Percentiles rank a stretch among this genome's conserved stretches.
phyloP scores from a whole-genome alignment of 1,140 invertebrate genomes.

The Drosophila triauraria region DNA sequence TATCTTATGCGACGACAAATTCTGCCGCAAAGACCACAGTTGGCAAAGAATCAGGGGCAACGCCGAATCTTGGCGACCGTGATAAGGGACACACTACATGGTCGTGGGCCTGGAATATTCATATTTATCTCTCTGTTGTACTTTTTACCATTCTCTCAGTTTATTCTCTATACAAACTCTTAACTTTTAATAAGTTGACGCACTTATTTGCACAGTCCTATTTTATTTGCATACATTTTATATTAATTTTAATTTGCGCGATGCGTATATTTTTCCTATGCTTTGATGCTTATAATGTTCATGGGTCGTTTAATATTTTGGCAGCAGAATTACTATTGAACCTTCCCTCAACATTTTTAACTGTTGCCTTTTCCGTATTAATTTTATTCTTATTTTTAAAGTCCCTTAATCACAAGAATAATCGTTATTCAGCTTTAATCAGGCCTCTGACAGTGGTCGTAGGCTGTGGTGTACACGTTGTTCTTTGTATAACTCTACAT shows the following conservation, averaged over 20 bases:
- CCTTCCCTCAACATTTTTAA: slow-evolving; percentile 92
- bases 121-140: slow-evolving; percentile 93
- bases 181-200: slow-evolving; percentile 92
- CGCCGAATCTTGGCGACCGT: slow-evolving; percentile 58
- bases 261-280: slow-evolving; percentile 94
- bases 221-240: slow-evolving; percentile 92
- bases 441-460: slow-evolving; percentile 91
- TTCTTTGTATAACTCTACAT: slow-evolving; percentile 92
- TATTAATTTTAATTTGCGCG: slow-evolving; percentile 92
- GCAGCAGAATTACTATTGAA: slow-evolving; percentile 93
- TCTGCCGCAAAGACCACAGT: slow-evolving; percentile 14
- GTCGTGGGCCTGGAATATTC: slow-evolving; percentile 94
- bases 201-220: slow-evolving; percentile 93
- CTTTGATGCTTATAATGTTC: slow-evolving; percentile 95
- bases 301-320: slow-evolving; percentile 91
- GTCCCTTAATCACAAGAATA: slow-evolving; percentile 88
- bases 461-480: slow-evolving; percentile 90
- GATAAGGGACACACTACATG: slow-evolving; percentile 87
- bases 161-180: slow-evolving; percentile 93
- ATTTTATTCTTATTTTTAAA: slow-evolving; percentile 93
- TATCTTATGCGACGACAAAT: slow-evolving; percentile 57
- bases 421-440: slow-evolving; percentile 88
- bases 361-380: slow-evolving; percentile 93
- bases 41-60: slow-evolving; percentile 4
- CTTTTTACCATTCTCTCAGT: slow-evolving; percentile 93